phyloP scores from a whole-genome alignment of 2,888 invertebrate species.

The Synanthedon myopaeformis region DNA sequence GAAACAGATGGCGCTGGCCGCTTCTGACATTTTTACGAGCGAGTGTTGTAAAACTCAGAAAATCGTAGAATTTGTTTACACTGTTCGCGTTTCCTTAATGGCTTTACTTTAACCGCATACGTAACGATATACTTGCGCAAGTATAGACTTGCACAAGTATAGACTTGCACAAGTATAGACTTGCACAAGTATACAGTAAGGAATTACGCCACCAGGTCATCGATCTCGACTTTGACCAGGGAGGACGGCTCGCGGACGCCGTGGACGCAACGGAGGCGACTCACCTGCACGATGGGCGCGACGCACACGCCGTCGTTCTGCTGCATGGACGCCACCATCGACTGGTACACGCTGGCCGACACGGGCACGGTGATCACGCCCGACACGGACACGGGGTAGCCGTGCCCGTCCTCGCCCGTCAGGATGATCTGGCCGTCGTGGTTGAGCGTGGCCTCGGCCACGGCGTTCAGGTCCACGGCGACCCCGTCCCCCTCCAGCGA shows the following conservation, averaged over 20 bases:
- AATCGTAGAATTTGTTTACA: no score
- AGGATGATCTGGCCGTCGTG: conserved; percentile 96
- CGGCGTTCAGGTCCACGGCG: conserved; percentile 87
- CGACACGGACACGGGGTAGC: conserved; percentile 86
- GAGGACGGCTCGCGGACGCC: not conserved
- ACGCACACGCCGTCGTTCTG: conserved; percentile 87
- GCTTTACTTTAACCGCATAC: no score
- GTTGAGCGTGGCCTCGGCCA: conserved; percentile 90
- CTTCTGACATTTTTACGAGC: no score
- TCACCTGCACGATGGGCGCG: conserved; percentile 85
- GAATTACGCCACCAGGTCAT: not conserved
- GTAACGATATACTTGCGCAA: no score
- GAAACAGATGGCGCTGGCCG: no score
- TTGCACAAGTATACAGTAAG: no score
- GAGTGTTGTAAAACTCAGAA: no score
- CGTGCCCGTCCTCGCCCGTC: conserved; percentile 94
- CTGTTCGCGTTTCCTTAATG: no score
- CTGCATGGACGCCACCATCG: conserved; percentile 92
- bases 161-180: no score
- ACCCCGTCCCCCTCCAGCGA: conserved; percentile 82
- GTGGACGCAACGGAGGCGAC: conserved; percentile 1
- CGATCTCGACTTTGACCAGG: not conserved
- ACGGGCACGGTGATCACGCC: conserved; percentile 97
- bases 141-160: no score
- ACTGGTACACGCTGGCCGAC: conserved; percentile 95